Evolutionary conservation across 2,797 vertebrate species (phyloP).

Genomic region (Pterois miles): DNA sequence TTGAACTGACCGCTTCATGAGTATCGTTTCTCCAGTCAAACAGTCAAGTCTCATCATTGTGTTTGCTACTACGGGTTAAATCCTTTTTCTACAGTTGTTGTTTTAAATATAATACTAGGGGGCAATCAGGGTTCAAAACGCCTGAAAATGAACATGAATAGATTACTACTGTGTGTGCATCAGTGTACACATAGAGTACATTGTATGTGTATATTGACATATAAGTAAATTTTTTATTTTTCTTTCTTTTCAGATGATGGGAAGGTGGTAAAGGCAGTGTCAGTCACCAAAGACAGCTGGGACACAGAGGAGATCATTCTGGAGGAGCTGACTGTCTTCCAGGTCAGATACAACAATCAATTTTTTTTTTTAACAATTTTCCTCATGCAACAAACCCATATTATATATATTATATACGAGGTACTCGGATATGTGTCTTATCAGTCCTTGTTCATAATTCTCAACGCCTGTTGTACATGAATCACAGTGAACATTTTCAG

Average conservation of each 20-base stretch:
- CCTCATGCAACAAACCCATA: background rate
- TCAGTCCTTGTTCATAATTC: background rate
- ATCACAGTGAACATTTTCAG: rapidly evolving
- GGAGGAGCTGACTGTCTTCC: constrained; percentile 84
- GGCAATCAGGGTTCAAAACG: background rate
- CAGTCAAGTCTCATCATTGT: background rate
- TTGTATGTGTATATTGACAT: background rate
- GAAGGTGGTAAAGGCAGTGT: constrained; percentile 84
- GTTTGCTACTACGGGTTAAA: too few species aligned
- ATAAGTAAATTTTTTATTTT: background rate
- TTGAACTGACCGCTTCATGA: background rate
- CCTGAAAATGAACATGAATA: background rate
- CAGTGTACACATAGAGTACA: background rate
- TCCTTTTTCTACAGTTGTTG: too few species aligned
- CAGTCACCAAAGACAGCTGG: constrained; percentile 60
- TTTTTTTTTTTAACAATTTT: background rate
- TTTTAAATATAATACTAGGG: too few species aligned
- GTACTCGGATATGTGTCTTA: rapidly evolving
- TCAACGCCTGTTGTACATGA: background rate
- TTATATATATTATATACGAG: background rate
- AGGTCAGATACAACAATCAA: constrained; percentile 70
- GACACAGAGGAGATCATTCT: constrained; percentile 79
- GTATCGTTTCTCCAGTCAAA: background rate
- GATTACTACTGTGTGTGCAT: background rate
- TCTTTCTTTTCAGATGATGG: constrained; percentile 77